Evolutionary conservation across 2,797 vertebrate genomes (phyloP), one percentile per base, ranked within the genome.

Genomic region (Huso huso): DNA sequence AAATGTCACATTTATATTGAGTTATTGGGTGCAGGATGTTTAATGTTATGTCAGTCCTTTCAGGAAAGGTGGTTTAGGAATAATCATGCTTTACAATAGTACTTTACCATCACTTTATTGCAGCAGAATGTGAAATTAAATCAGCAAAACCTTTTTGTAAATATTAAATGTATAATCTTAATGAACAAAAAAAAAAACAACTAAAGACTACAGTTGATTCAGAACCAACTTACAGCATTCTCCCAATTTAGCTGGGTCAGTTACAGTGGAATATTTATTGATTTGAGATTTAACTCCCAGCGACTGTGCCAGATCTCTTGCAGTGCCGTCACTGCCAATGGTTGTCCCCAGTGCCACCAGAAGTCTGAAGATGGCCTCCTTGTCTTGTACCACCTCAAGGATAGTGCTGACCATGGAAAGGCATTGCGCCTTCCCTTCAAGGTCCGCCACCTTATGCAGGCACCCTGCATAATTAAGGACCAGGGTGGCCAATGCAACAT

Each of bases 401-500:
- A 93, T 85, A 70, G 93, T 86, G 76, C 93, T 95, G 79, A 94
- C 93, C 72, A 95, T 92, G 12, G 97, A 97, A 62, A 99, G 87
- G 71, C 95, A 98, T 69, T 99, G 96, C 69, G 95, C 95, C 88
- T 98, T 99, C 70, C 92, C 96, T 81, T 99, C 97, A 55, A 96
- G 86, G 71, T 95, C 93, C 72, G 88, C 83, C 72, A 89, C 89
- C 79, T 85, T 88, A 84, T 93, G 86, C 78, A 99, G 90, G 82
- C 89, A 92, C 70, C 92, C 89, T 6, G 95, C 92, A 63, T 98
- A 99, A 84, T 99, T 96, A 70, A 99, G 85, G 51, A 93, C 88
- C 84, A 99, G 73, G 0, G 97, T 98, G 69, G 96, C 95, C 80
- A 99, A 83, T 0, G 97, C 97, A 71, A 95, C 86, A 73, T 99